A percentile compares a stretch with the other conserved stretches of the same genome.
Evolutionary conservation across 2,888 invertebrate genomes (phyloP).

Genomic region (Zygogramma bicolorata): DNA sequence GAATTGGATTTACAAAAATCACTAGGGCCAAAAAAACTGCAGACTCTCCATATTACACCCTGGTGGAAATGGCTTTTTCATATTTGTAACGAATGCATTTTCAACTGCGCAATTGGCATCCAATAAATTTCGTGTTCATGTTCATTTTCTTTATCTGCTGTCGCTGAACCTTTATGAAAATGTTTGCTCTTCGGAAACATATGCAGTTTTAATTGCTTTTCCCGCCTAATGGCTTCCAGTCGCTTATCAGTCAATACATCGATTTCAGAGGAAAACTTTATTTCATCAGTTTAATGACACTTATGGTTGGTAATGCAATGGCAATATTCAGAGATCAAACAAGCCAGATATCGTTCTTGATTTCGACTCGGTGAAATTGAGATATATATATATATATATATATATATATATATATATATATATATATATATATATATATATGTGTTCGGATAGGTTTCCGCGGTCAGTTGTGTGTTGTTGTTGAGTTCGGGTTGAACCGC

Average conservation of each 20-base stretch:
- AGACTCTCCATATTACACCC: neutral
- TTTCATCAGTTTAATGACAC: neutral
- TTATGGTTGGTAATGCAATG: neutral
- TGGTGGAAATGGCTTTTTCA: slow-evolving; percentile 1
- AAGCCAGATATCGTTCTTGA: too few relatives aligned
- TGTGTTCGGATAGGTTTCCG: too few relatives aligned
- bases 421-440: too few relatives aligned
- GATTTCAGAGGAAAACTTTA: neutral
- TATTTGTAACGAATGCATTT: neutral
- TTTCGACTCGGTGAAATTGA: too few relatives aligned
- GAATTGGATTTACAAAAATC: neutral
- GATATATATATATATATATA: too few relatives aligned
- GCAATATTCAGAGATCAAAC: too few relatives aligned
- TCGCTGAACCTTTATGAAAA: slow-evolving; percentile 23
- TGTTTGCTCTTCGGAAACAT: slow-evolving; percentile 3
- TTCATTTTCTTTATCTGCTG: slow-evolving; percentile 26
- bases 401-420: too few relatives aligned
- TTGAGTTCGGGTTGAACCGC: too few relatives aligned
- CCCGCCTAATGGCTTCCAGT: slow-evolving; percentile 6
- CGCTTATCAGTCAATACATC: slow-evolving; percentile 11
- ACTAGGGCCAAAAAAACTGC: neutral
- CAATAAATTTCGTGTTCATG: slow-evolving; percentile 27
- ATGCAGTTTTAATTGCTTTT: slow-evolving; percentile 7
- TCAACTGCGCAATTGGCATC: slow-evolving; percentile 24
- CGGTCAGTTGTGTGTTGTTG: too few relatives aligned